Percentiles rank a stretch among this genome's conserved stretches.
Conservation (phyloP, 2,797 vertebrate species). For the Danio tinwini region DNA sequence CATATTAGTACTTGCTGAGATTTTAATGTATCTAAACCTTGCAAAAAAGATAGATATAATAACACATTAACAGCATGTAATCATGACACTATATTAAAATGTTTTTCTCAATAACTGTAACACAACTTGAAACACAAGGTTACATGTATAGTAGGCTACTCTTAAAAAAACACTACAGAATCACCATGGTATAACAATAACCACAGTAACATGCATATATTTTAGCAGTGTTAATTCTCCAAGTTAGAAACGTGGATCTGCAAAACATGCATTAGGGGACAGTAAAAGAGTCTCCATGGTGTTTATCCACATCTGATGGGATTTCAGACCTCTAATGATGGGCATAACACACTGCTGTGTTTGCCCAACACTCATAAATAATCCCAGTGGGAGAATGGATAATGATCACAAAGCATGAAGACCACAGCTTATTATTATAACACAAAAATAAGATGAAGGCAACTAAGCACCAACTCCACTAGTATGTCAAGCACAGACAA, state of each 20-base stretch:
- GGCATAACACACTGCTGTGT: slow-evolving; percentile 69
- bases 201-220: not conserved
- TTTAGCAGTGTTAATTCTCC: not conserved
- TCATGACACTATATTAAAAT: not conserved
- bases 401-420: slow-evolving; percentile 13
- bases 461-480: too few species aligned
- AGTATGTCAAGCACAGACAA: slow-evolving; percentile 44
- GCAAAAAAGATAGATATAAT: not conserved
- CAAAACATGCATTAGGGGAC: not conserved
- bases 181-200: not conserved
- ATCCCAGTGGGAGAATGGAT: slow-evolving; percentile 72
- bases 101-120: not conserved
- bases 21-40: not conserved
- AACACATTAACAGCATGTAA: not conserved
- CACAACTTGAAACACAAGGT: not conserved
- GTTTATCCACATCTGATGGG: slow-evolving; percentile 39
- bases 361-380: slow-evolving; percentile 80
- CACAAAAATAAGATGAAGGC: not conserved
- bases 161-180: not conserved
- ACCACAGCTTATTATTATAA: not conserved
- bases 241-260: not conserved
- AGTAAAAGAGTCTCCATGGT: slow-evolving; percentile 9
- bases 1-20: not conserved
- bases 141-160: not conserved
- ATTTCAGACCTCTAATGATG: slow-evolving; percentile 47